Conservation (phyloP, 2,888 invertebrate genomes). For the Lasioglossum pauxillum region DNA sequence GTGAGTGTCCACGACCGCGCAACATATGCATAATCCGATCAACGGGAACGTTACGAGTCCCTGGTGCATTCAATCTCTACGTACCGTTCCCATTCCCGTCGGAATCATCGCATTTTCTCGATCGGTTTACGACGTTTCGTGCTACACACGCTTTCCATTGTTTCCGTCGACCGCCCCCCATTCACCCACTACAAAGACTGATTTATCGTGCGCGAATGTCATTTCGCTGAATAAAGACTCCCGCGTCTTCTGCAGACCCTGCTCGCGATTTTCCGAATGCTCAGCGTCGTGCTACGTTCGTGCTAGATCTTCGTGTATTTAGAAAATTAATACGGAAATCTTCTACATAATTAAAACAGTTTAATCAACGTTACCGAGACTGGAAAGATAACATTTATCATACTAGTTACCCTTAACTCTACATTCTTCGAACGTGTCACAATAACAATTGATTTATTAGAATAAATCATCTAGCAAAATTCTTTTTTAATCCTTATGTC, state of each 20-base stretch:
- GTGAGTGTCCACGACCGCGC: constrained; percentile 8
- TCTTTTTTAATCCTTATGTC: too few species aligned
- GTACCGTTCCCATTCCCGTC: constrained; percentile 48
- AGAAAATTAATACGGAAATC: neutral
- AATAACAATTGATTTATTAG: too few species aligned
- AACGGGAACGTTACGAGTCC: constrained; percentile 14
- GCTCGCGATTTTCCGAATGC: constrained; percentile 9
- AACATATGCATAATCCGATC: constrained; percentile 49
- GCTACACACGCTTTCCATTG: constrained; percentile 16
- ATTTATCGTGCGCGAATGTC: constrained; percentile 34
- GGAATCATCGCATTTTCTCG: constrained; percentile 38
- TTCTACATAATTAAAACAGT: neutral
- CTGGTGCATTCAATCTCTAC: constrained; percentile 35
- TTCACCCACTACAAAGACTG: constrained; percentile 10
- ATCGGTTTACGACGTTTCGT: constrained; percentile 39
- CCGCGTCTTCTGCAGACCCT: neutral
- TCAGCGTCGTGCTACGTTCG: neutral
- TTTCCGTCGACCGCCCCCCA: neutral
- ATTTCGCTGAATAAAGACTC: constrained; percentile 17
- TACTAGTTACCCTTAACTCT: too few species aligned
- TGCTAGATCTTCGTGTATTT: neutral
- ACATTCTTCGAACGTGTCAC: too few species aligned
- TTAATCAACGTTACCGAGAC: too few species aligned
- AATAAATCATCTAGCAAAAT: too few species aligned
- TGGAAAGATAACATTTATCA: too few species aligned